Percentiles rank a stretch among this genome's conserved stretches.
These are phyloP conservation scores for Phengaris alcon DNA, from an alignment of 2,888 invertebrate genomes.

Conservation along the genomic window DNA sequence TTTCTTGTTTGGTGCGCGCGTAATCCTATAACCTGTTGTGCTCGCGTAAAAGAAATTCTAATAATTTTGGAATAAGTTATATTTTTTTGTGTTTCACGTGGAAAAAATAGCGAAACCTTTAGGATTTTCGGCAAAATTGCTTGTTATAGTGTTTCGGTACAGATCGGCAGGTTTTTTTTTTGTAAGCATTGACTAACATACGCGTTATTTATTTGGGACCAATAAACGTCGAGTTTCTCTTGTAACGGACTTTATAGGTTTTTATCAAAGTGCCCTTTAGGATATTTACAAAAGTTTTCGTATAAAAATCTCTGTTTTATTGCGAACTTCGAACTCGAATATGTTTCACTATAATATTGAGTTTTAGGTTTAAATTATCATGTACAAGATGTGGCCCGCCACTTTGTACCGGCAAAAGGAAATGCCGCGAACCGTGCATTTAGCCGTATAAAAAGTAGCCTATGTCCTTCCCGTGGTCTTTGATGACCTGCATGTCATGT, in stretches of 20 bases:
- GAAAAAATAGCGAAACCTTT: constrained; percentile 18
- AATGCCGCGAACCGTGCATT: no score
- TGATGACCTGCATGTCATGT: no score
- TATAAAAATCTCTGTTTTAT: background rate
- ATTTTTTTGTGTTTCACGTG: constrained; percentile 29
- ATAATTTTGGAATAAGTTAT: background rate
- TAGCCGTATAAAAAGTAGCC: no score
- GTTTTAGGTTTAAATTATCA: no score
- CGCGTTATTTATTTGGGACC: constrained; percentile 15
- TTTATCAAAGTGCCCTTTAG: background rate
- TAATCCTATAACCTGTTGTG: background rate
- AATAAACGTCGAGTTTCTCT: constrained; percentile 5
- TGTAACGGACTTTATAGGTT: constrained; percentile 6
- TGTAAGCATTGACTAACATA: constrained; percentile 21
- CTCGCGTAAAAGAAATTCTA: constrained; percentile 16
- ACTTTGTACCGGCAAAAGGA: no score
- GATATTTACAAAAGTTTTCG: background rate
- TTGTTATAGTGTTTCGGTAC: constrained; percentile 28
- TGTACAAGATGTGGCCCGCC: no score
- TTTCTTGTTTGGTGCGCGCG: background rate
- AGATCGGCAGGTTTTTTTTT: constrained; percentile 17
- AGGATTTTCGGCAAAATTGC: constrained; percentile 28
- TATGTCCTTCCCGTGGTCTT: no score
- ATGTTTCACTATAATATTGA: no score
- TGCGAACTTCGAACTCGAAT: background rate